Evolutionary conservation across 2,797 vertebrate genomes (phyloP).

Genomic region (Syngnathus acus): DNA sequence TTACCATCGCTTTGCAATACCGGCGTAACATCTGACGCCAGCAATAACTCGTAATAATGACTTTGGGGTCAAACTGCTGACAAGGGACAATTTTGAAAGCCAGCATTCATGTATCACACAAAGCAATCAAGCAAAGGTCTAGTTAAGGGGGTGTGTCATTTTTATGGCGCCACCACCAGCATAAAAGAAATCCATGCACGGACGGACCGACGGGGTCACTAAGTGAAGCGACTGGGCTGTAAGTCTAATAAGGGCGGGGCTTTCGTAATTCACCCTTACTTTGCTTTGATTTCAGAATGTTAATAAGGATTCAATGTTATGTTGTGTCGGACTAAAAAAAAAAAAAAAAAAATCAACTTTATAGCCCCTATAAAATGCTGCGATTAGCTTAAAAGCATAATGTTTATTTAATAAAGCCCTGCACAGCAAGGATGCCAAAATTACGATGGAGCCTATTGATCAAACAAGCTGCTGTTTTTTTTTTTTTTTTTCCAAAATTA

Average conservation of each 20-base stretch:
- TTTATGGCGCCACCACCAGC: slow-evolving; percentile 7
- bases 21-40: slow-evolving; percentile 25
- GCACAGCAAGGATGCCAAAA: slow-evolving; percentile 9
- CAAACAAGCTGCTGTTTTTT: slow-evolving; percentile 14
- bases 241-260: slow-evolving; percentile 15
- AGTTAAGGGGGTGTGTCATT: slow-evolving; percentile 27
- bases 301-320: too few species aligned
- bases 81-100: slow-evolving; percentile 26
- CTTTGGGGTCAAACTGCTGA: slow-evolving; percentile 45
- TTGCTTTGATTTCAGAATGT: too few species aligned
- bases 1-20: slow-evolving; percentile 19
- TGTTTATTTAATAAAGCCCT: neutral
- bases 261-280: slow-evolving; percentile 8
- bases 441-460: slow-evolving; percentile 34
- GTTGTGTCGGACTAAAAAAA: too few species aligned
- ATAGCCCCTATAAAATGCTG: neutral
- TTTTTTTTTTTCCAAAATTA: slow-evolving; percentile 15
- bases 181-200: slow-evolving; percentile 33
- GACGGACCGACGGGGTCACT: slow-evolving; percentile 14
- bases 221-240: slow-evolving; percentile 12
- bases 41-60: slow-evolving; percentile 37
- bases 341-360: too few species aligned
- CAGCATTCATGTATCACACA: slow-evolving; percentile 15
- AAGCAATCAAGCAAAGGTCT: slow-evolving; percentile 50
- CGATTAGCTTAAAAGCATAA: neutral